Conservation (phyloP, 2,797 vertebrate genomes). For the Sebastes matsubarae region DNA sequence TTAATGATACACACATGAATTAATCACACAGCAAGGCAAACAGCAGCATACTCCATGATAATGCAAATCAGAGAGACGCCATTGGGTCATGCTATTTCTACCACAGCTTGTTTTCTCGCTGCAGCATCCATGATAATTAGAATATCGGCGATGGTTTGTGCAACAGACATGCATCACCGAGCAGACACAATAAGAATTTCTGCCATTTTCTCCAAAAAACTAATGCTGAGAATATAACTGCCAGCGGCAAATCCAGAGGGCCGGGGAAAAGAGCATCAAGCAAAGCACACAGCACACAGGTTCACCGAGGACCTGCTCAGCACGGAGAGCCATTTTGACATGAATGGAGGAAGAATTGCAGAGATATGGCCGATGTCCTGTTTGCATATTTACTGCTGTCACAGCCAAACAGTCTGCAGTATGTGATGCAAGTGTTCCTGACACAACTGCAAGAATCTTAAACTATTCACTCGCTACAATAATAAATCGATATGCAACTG, state of each 20-base stretch:
- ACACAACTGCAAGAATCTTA: slow-evolving; percentile 33
- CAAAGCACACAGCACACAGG: slow-evolving; percentile 26
- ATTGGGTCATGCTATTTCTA: slow-evolving; percentile 67
- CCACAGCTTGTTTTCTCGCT: slow-evolving; percentile 59
- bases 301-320: slow-evolving; percentile 37
- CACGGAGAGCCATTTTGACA: slow-evolving; percentile 34
- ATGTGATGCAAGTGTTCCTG: slow-evolving; percentile 24
- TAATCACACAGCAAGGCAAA: slow-evolving; percentile 78
- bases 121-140: slow-evolving; percentile 72
- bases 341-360: slow-evolving; percentile 37
- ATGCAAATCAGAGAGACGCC: slow-evolving; percentile 69
- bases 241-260: slow-evolving; percentile 45
- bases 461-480: background rate
- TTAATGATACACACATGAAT: slow-evolving; percentile 84
- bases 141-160: slow-evolving; percentile 45
- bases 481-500: slow-evolving; percentile 4
- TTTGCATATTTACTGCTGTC: slow-evolving; percentile 47
- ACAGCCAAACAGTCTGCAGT: slow-evolving; percentile 1
- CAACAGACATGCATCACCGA: slow-evolving; percentile 59
- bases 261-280: slow-evolving; percentile 25
- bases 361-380: slow-evolving; percentile 24
- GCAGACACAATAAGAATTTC: slow-evolving; percentile 50
- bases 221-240: slow-evolving; percentile 49
- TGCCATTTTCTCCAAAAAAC: slow-evolving; percentile 49
- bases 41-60: slow-evolving; percentile 73